A percentile compares a stretch with the other conserved stretches of the same genome.
Evolutionary conservation across 1,140 invertebrate species (phyloP).

Genomic region (Heliothis virescens): DNA sequence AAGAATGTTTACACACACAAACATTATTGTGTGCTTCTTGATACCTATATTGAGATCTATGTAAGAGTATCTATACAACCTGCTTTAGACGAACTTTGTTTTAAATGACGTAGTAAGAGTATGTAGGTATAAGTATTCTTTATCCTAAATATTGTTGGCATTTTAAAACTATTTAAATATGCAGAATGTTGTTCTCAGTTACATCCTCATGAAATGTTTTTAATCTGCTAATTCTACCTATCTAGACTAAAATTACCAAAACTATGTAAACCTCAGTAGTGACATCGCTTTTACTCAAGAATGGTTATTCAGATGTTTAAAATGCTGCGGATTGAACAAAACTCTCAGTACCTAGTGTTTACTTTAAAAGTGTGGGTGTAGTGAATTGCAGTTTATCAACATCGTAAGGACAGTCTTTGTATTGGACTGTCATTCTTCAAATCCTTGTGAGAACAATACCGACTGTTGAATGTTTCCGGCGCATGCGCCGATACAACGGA

Average conservation of each 20-base stretch:
- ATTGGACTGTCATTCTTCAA: not conserved
- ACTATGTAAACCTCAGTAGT: no score
- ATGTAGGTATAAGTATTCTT: no score
- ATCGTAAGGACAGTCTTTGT: constrained; percentile 21
- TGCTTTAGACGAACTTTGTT: not conserved
- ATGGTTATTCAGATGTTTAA: no score
- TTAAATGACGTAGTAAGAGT: not conserved
- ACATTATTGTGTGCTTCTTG: not conserved
- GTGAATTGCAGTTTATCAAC: constrained; percentile 20
- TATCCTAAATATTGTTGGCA: not conserved
- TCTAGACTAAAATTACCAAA: no score
- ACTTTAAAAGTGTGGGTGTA: constrained; percentile 21
- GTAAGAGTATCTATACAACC: not conserved
- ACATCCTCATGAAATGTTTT: no score
- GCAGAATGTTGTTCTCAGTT: no score
- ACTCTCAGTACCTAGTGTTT: not conserved
- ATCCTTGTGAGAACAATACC: constrained; percentile 7
- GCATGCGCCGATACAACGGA: not conserved
- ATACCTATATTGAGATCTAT: constrained; percentile 1
- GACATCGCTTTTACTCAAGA: no score
- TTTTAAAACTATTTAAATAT: not conserved
- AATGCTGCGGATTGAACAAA: not conserved
- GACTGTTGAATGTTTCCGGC: not conserved
- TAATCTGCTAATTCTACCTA: no score
- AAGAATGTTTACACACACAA: constrained; percentile 16